Base-by-base conservation (phyloP, 2,797 vertebrate genomes). In the Eurystomus glaucurus region DNA sequence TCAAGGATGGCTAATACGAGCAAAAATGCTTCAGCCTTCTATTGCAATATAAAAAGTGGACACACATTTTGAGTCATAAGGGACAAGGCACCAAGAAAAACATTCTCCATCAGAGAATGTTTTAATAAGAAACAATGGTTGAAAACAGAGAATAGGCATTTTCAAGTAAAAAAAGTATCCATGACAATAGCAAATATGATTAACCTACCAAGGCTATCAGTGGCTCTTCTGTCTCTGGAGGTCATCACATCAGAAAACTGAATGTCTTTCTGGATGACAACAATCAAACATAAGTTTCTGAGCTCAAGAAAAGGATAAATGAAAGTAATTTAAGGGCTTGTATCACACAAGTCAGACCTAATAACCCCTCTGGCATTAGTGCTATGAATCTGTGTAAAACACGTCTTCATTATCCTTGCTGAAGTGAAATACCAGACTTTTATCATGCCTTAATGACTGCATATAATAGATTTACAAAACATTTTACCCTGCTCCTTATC, bases 341-440 rank as follows among this genome's bases (percentile, higher is more conserved):
- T 37, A 69, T 51, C 0, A 0, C 26, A 45, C 23, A 70, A 83
- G 12, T 70, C 66, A 69, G 43, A 82, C 14, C 23, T 72, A 75
- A 55, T 33, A 90, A 91, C 18, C 43, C 18, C 50, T 66, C 58
- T 46, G 35, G 62, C 54, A 45, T 52, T 14, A 55, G 43, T 65
- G 15, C 8, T 52, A 66, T 16, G 57, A 88, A 95, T 66, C 58
- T 81, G 2, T 25, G 35, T 82, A 52, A 65, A 92, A 87, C 81
- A 45, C 5, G 26, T 84, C 61, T 68, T 93, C 50, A 25, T 76
- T 84, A 90, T 60, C 58, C 18, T 70, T 72, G n/a, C 54, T 60
- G 82, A 95, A 95, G 76, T 69, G n/a, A 95, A 97, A 78, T 86
- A 68, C 14, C 54, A 75, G 54, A 78, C 6, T 88, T 88, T 65